A percentile compares a stretch with the other conserved stretches of the same genome.
Conservation (phyloP, 2,113 vertebrate species). For the Phoenicopterus ruber region DNA sequence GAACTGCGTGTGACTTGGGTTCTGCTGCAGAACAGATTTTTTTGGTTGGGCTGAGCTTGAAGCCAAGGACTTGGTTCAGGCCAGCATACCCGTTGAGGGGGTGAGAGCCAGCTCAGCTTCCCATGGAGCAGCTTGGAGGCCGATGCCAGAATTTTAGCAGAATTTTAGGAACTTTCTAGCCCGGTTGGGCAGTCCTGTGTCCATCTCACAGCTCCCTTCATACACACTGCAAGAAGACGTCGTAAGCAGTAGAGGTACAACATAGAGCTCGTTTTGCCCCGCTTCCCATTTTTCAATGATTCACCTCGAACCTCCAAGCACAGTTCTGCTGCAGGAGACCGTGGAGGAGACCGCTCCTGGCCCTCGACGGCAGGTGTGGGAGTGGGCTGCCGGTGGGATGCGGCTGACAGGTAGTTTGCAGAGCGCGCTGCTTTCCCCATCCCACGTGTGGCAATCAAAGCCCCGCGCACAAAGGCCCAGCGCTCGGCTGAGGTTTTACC, state of each 20-base stretch:
- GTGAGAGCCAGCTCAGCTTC: neutral
- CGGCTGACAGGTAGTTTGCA: neutral
- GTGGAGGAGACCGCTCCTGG: fast-evolving
- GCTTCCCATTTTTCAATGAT: neutral
- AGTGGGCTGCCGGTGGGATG: neutral
- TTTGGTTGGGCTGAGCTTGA: neutral
- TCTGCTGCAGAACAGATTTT: neutral
- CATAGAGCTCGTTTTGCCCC: neutral
- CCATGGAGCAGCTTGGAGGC: neutral
- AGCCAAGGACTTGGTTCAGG: neutral
- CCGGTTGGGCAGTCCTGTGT: too few relatives aligned
- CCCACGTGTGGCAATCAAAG: conserved; percentile 14
- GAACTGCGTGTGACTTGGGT: neutral
- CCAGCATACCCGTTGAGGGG: neutral
- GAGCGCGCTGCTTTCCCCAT: neutral
- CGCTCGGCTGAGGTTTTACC: neutral
- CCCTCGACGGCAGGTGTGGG: neutral
- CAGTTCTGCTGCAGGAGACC: neutral
- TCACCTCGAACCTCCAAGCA: neutral
- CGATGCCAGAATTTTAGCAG: neutral
- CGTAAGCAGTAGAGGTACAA: neutral
- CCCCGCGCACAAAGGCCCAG: neutral
- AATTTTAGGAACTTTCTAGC: neutral
- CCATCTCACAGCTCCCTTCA: neutral
- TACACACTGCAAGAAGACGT: fast-evolving